Conservation (phyloP, 2,113 vertebrate genomes). For the Peucedramus taeniatus region DNA sequence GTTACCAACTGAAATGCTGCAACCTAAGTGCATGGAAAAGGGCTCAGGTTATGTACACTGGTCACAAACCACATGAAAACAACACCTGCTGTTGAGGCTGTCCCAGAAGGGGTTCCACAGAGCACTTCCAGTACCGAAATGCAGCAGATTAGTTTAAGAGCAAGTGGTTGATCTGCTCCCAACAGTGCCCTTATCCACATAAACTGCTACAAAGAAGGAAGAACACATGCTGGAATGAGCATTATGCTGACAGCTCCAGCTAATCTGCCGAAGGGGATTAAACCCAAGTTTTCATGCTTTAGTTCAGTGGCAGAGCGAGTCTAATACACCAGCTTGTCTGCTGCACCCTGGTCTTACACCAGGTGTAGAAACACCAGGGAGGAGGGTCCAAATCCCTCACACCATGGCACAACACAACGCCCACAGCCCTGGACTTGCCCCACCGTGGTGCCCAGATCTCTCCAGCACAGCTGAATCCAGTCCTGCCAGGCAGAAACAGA, state of each 20-base stretch:
- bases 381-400: not conserved
- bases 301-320: not conserved
- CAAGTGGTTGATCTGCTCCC: not conserved
- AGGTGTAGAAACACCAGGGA: not conserved
- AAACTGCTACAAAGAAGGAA: not conserved
- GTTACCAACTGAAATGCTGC: not conserved
- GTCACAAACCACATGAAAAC: not conserved
- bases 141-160: not conserved
- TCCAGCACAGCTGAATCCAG: not conserved
- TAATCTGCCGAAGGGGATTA: not conserved
- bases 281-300: not conserved
- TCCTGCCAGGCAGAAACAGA: not conserved
- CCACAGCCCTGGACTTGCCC: not conserved
- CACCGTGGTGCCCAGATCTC: not conserved
- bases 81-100: not conserved
- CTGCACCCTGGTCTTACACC: not conserved
- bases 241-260: not conserved
- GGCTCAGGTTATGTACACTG: fast-evolving
- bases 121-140: not conserved
- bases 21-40: not conserved
- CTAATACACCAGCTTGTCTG: not conserved
- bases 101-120: not conserved
- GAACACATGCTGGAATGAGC: not conserved
- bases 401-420: not conserved
- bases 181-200: not conserved